Conservation (phyloP, 1,140 invertebrate species). For the Drosophila ohnishii region DNA sequence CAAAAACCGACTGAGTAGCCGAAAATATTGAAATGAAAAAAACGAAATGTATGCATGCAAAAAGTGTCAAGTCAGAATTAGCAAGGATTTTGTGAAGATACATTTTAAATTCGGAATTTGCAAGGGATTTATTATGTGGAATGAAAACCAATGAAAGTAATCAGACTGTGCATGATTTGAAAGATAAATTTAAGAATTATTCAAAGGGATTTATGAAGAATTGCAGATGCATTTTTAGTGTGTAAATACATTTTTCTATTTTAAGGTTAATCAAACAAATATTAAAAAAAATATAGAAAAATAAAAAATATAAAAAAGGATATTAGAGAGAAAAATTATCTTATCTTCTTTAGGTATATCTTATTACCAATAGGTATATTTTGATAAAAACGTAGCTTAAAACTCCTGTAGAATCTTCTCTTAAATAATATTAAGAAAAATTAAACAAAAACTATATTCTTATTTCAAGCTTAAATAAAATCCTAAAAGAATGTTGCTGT, state of each 20-base stretch:
- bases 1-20: not conserved
- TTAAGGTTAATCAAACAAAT: no score
- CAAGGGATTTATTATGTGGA: not conserved
- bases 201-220: not conserved
- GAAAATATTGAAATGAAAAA: not conserved
- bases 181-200: not conserved
- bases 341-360: not conserved
- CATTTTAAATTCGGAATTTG: not conserved
- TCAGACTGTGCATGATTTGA: not conserved
- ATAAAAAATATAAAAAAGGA: no score
- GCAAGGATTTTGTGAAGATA: not conserved
- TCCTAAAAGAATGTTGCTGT: not conserved
- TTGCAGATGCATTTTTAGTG: not conserved
- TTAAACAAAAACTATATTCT: no score
- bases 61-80: not conserved
- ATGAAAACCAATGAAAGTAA: not conserved
- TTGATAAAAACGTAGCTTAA: not conserved
- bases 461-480: not conserved
- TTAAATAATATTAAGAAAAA: not conserved
- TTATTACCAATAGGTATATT: not conserved
- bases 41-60: not conserved
- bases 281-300: not conserved
- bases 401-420: no score
- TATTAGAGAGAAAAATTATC: no score
- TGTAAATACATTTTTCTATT: not conserved